Evolutionary conservation across 2,113 vertebrate species (phyloP), one percentile per base, ranked within the genome.

Genomic region (Fukomys damarensis): DNA sequence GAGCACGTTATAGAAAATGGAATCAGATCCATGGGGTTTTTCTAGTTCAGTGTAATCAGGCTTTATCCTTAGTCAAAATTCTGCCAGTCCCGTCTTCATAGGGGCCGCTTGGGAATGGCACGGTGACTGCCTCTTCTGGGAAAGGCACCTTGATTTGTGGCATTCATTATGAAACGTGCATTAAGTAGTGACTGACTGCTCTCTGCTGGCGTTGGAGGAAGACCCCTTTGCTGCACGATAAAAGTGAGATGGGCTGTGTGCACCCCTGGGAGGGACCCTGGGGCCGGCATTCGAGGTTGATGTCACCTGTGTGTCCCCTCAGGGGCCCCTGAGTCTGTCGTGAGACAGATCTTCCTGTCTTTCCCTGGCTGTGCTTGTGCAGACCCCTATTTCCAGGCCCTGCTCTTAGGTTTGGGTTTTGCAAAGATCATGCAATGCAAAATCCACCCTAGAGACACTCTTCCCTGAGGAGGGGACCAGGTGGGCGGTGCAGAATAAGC

Each of bases 241-340:
- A 28, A 0, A 5, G n/a, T 28, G 17, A 35, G 80, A 17, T 46
- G 0, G 5, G n/a, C 2, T 11, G 24, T 22, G 19, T 74, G n/a
- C 20, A 82, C 24, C 35, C 52, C 49, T 3, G 32, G 43, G 52
- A 72, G 24, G 0, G 1, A 4, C 7, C 46, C 76, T 3, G 6
- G 9, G 30, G 46, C 35, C 30, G 2, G 30, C 30, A 24, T 9
- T 10, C 38, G 3, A 9, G 2, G 10, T 24, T 2, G 24, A 28
- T 28, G 72, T 14, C 72, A 74, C 72, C 72, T 76, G 41, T 7
- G 13, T 43, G 41, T 30, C 26, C 72, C 2, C 20, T 6, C 7
- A 22, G 17, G 7, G 38, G 35, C 14, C 24, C 0, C 30, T 1
- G 19, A 0, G 0, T 46, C 13, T 46, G 70, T 9, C n/a, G 11